Base-by-base conservation (phyloP, 2,888 invertebrate genomes). In the Lasioglossum marginatum region DNA sequence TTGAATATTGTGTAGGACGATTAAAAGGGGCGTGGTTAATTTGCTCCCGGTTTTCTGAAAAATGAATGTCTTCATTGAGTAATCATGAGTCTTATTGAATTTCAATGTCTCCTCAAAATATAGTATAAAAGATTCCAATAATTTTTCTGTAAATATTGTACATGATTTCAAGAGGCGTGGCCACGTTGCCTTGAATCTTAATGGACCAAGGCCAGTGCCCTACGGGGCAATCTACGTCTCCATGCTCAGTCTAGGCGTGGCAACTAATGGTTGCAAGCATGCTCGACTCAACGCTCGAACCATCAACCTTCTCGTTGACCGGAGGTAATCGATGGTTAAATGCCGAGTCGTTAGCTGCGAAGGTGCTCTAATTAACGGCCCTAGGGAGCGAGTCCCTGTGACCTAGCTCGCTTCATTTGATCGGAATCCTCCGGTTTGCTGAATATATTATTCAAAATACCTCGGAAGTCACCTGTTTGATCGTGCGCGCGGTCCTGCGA, bases 321-420 rank as follows among this genome's bases (percentile, higher is more conserved):
- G 37, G 34, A 81, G 43, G 48, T 16, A n/a, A 52, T 68, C 68
- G 68, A 70, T 80, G 74, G 80, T 31, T 45, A 52, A 72, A 43
- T 52, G 76, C 71, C 75, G 81, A 75, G 71, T 81, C 82, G 76
- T 80, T 80, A 52, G 3, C 68, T 16, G 34, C 40, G 60, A 72
- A 77, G 77, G 73, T 68, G 37, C 1, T 16, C 43, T 66, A 68
- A 82, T 82, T 70, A 74, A 48, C 60, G 23, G 63, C 27, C 43
- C 27, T 71, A 14, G 6, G 63, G 40, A n/a, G 0, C 70, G n/a
- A 70, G 27, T n/a, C 1, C 27, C 27, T 1, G 60, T 27, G n/a
- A n/a, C 12, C 60, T 10, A 27, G 57, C n/a, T 27, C n/a, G 27
- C 60, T 14, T 60, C 60, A 60, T 60, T 60, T 60, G 60, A 60